These are phyloP conservation scores for Illadopsis cleaveri DNA, from an alignment of 2,113 vertebrate genomes.

Conservation along the genomic window DNA sequence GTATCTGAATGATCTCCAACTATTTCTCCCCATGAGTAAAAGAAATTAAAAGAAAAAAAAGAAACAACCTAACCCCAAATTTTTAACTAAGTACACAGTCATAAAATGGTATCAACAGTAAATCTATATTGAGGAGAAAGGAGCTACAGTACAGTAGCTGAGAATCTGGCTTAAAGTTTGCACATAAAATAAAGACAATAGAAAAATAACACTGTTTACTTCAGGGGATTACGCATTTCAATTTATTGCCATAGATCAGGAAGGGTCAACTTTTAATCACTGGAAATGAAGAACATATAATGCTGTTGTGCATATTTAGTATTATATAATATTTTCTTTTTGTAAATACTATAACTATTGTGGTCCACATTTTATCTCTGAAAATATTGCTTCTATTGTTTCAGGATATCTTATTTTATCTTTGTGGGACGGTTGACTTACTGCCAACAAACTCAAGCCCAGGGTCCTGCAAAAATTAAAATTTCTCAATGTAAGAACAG, in stretches of 20 bases:
- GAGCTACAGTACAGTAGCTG: background rate
- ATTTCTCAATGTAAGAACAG: background rate
- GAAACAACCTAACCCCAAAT: background rate
- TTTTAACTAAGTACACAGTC: background rate
- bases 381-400: background rate
- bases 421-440: background rate
- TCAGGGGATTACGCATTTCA: background rate
- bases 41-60: background rate
- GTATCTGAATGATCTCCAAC: background rate
- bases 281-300: background rate
- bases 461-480: background rate
- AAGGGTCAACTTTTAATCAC: background rate
- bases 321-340: background rate
- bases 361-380: background rate
- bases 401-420: background rate
- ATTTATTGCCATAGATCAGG: background rate
- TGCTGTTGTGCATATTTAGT: background rate
- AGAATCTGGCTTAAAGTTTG: background rate
- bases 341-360: background rate
- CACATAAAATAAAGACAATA: background rate
- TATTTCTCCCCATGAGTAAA: background rate
- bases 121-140: background rate
- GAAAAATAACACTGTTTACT: background rate
- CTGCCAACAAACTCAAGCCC: background rate
- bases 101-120: background rate